Evolutionary conservation across 2,888 invertebrate genomes (phyloP).

Genomic region (Ariolimax columbianus): DNA sequence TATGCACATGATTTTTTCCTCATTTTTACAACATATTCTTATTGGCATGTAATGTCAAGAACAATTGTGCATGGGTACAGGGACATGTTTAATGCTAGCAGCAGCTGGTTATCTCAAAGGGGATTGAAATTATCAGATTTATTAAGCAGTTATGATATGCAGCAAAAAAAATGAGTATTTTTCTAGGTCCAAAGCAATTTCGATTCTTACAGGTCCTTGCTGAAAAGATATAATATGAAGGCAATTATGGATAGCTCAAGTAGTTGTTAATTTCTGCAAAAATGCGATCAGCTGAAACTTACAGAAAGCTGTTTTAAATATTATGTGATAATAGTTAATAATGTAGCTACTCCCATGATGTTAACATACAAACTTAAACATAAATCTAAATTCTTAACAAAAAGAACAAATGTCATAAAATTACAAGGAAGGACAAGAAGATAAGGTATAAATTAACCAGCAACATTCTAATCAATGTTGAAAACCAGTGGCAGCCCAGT

Average conservation of each 20-base stretch:
- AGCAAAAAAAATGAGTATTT: neutral
- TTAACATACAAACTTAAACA: too few species aligned
- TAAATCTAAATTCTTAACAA: too few species aligned
- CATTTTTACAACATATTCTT: neutral
- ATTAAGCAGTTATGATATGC: neutral
- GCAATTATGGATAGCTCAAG: neutral
- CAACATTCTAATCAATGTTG: neutral
- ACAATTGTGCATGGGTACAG: too few species aligned
- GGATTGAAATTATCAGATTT: neutral
- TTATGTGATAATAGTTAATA: too few species aligned
- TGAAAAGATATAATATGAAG: constrained; percentile 16
- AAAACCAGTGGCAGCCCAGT: neutral
- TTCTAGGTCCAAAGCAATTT: neutral
- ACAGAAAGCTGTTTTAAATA: too few species aligned
- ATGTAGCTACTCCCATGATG: too few species aligned
- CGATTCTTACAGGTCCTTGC: constrained; percentile 24
- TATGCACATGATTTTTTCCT: too few species aligned
- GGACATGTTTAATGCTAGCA: neutral
- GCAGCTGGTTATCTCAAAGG: neutral
- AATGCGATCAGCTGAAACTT: too few species aligned
- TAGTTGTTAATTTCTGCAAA: neutral
- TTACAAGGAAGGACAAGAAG: too few species aligned
- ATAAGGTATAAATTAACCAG: neutral
- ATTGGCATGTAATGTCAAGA: neutral
- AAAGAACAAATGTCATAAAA: too few species aligned